Conservation (phyloP, 2,113 vertebrate genomes). For the Podocnemis expansa region DNA sequence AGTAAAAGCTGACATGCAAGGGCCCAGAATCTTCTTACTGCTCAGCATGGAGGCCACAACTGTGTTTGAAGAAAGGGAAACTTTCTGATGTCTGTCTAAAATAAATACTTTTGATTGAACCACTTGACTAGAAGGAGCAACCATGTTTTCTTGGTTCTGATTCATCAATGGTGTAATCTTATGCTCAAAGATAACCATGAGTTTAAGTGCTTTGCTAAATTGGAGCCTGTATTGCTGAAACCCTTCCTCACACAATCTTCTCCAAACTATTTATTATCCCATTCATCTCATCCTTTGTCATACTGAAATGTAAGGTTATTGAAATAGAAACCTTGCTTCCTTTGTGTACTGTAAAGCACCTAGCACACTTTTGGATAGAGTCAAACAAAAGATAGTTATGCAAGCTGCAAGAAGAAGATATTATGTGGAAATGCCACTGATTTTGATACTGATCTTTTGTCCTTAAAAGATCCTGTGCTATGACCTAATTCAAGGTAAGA, state of each 20-base stretch:
- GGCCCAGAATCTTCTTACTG: background rate
- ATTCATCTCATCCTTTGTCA: background rate
- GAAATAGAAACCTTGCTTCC: background rate
- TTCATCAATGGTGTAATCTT: background rate
- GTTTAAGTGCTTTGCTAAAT: background rate
- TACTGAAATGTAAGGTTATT: background rate
- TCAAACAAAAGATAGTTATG: background rate
- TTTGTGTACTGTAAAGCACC: background rate
- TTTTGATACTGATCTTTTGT: background rate
- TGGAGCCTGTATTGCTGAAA: background rate
- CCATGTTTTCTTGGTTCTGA: background rate
- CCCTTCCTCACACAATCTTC: background rate
- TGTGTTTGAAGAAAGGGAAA: background rate
- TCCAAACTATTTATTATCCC: background rate
- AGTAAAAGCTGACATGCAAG: background rate
- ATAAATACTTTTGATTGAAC: background rate
- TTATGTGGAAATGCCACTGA: background rate
- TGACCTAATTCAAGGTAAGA: background rate
- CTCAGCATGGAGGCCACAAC: background rate
- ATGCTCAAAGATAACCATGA: background rate
- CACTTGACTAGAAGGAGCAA: background rate
- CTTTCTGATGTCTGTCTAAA: background rate
- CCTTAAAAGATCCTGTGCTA: background rate
- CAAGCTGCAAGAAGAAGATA: background rate
- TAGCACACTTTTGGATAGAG: background rate